Evolutionary conservation across 2,113 vertebrate species (phyloP), one percentile per base, ranked within the genome.

Genomic region (Dicaeum eximium): DNA sequence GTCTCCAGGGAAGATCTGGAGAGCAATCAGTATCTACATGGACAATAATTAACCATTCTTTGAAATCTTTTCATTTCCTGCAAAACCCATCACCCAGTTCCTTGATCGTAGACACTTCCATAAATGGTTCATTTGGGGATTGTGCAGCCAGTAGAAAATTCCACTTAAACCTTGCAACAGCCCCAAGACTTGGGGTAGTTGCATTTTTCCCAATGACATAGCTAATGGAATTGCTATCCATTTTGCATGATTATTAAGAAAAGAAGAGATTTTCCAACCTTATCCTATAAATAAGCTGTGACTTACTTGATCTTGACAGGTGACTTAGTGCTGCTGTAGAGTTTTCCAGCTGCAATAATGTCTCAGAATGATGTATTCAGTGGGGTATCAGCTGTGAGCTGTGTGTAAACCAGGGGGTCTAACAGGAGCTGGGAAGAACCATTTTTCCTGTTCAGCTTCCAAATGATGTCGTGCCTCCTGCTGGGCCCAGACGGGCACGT

Each of bases 291-390:
- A 84, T 92, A 95, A 92, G 77, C 75, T 93, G 69, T 67, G 72
- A 86, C 72, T 96, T 96, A 81, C 93, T 83, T 91, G 86, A 57
- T 96, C 92, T 81, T 96, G 95, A 92, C 95, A 97, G 95, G 93
- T 93, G 93, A 94, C 92, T 96, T 94, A 95, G 82, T 88, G 90
- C 90, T 81, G 93, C 92, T 94, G 93, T 96, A 92, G 94, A 89
- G 90, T 95, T 93, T 94, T 95, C 95, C 96, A 96, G 95, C 93
- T 96, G 94, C 72, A 95, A 65, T 91, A 90, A 94, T 95, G 92
- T 83, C 95, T 97, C 92, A 96, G 94, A 92, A 93, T 94, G 96
- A 96, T 97, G 90, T 93, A 90, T 97, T 96, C 93, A 93, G 91
- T 94, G 92, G 92, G 94, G 90, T 94, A 93, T 96, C 94, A 94